phyloP scores from a whole-genome alignment of 2,888 invertebrate species.

The Eupithecia inturbata region DNA sequence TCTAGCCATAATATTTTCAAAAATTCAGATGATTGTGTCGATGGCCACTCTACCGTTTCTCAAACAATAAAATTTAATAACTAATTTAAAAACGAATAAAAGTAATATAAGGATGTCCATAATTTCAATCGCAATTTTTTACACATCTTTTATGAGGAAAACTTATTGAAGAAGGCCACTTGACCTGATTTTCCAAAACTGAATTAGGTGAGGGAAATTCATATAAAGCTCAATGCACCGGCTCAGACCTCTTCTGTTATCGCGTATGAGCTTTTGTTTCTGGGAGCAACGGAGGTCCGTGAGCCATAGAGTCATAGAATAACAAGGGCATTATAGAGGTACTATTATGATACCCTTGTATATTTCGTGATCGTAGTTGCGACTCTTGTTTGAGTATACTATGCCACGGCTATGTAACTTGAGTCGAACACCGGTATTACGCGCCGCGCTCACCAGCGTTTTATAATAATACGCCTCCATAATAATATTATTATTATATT shows the following conservation, averaged over 20 bases:
- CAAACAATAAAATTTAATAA: not conserved
- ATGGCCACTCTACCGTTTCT: not conserved
- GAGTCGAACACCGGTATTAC: constrained; percentile 71
- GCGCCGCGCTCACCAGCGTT: constrained; percentile 61
- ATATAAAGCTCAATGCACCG: too few relatives aligned
- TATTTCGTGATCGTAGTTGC: constrained; percentile 6
- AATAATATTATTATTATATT: constrained; percentile 47
- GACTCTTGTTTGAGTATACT: constrained; percentile 16
- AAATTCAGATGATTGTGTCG: not conserved
- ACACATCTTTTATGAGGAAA: not conserved
- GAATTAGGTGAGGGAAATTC: too few relatives aligned
- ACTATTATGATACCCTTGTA: not conserved
- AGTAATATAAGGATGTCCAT: not conserved
- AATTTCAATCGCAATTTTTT: not conserved
- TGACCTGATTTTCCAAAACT: not conserved
- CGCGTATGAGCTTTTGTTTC: not conserved
- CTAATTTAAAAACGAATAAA: not conserved
- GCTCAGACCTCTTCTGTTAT: not conserved
- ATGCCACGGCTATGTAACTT: constrained; percentile 53
- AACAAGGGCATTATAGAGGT: not conserved
- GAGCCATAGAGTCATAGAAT: not conserved
- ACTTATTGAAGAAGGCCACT: not conserved
- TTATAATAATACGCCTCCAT: constrained; percentile 55
- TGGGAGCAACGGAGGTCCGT: too few relatives aligned
- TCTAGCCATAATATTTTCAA: not conserved